Conservation (phyloP, 2,888 invertebrate genomes). For the Standfussiana lucernea region DNA sequence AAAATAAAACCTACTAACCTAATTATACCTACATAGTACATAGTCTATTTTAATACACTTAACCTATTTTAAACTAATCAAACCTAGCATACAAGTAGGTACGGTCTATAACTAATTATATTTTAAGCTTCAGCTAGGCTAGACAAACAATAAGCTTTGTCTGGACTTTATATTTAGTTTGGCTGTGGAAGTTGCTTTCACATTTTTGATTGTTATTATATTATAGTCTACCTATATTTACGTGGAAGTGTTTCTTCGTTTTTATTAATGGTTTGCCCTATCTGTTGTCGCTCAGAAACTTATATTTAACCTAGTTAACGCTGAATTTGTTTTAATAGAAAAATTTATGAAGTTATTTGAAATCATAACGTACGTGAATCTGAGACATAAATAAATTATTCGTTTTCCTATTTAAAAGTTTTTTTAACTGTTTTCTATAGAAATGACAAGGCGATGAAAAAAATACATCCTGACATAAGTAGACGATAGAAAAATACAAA, state of each 20-base stretch:
- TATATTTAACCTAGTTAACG: background rate
- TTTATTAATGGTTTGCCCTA: background rate
- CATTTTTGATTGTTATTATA: background rate
- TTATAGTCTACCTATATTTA: background rate
- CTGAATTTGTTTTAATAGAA: background rate
- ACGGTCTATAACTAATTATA: background rate
- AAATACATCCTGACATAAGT: background rate
- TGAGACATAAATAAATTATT: background rate
- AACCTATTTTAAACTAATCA: slow-evolving; percentile 3
- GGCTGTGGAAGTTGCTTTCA: slow-evolving; percentile 1
- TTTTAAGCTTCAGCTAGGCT: background rate
- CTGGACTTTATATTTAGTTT: background rate
- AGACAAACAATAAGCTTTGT: background rate
- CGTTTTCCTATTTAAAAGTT: background rate
- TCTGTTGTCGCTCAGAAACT: background rate
- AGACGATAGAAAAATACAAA: background rate
- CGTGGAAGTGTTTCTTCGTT: background rate
- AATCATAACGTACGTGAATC: background rate
- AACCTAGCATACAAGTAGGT: background rate
- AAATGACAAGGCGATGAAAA: background rate
- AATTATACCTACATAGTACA: too few species aligned
- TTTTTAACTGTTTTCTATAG: background rate
- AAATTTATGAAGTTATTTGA: too few species aligned
- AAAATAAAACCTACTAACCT: background rate
- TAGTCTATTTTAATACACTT: background rate